Conservation (phyloP, 2,113 vertebrate species). For the Aix galericulata region DNA sequence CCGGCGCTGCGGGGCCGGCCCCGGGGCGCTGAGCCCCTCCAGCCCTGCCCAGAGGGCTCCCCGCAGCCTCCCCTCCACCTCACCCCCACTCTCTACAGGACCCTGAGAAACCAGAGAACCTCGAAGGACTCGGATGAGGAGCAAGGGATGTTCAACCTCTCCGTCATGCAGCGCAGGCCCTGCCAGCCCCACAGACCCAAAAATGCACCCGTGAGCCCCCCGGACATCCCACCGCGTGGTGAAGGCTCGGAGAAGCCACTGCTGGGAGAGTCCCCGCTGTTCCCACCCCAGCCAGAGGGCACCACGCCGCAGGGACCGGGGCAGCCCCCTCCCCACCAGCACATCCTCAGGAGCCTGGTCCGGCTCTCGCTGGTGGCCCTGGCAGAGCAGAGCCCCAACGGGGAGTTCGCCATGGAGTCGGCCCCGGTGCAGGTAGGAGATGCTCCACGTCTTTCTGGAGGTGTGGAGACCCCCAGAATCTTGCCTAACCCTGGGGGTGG, state of each 20-base stretch:
- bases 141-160: slow-evolving; percentile 58
- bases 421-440: slow-evolving; percentile 91
- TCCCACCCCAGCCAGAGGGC: not conserved
- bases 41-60: not conserved
- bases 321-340: slow-evolving; percentile 73
- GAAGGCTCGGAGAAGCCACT: slow-evolving; percentile 62
- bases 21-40: slow-evolving; percentile 47
- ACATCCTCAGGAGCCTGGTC: slow-evolving; percentile 89
- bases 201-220: slow-evolving; percentile 36
- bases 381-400: slow-evolving; percentile 82
- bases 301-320: slow-evolving; percentile 69
- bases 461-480: not conserved
- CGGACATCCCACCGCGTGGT: slow-evolving; percentile 18
- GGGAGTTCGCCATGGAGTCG: slow-evolving; percentile 86
- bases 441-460: fast-evolving
- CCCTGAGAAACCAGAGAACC: slow-evolving; percentile 83
- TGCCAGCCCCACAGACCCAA: slow-evolving; percentile 71
- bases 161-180: slow-evolving; percentile 56
- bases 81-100: slow-evolving; percentile 82
- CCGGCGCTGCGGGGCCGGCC: slow-evolving; percentile 82
- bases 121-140: slow-evolving; percentile 54
- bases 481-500: not conserved
- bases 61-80: slow-evolving; percentile 75
- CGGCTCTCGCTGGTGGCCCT: slow-evolving; percentile 93
- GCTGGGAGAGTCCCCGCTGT: not conserved